phyloP scores from a whole-genome alignment of 2,113 vertebrate genomes.

The Solenodon paradoxus region DNA sequence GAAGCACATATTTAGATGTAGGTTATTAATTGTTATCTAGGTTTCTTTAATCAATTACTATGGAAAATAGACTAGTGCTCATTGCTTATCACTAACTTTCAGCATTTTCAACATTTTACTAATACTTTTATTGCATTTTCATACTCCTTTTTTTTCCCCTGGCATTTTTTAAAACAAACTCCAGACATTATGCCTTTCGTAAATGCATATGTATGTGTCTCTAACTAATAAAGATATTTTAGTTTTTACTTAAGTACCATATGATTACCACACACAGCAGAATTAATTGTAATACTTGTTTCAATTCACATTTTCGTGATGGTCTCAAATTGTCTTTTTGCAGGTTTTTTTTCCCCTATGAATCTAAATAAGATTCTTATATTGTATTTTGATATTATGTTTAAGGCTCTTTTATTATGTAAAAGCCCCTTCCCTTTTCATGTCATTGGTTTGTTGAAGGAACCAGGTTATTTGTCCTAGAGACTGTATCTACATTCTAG shows the following conservation, averaged over 20 bases:
- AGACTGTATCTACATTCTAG: neutral
- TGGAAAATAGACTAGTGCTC: neutral
- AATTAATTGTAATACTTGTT: conserved; percentile 19
- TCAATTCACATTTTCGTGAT: conserved; percentile 16
- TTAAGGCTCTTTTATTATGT: conserved; percentile 16
- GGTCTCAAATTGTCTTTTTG: neutral
- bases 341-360: neutral
- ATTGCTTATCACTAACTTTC: neutral
- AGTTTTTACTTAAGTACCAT: neutral
- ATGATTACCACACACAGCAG: neutral
- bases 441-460: too few species aligned
- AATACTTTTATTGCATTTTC: too few species aligned
- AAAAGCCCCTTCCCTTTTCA: neutral
- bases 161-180: neutral
- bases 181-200: neutral
- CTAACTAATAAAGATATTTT: conserved; percentile 13
- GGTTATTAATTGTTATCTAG: neutral
- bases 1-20: neutral
- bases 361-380: neutral
- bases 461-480: neutral
- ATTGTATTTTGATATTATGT: conserved; percentile 9
- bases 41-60: neutral
- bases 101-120: neutral
- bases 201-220: neutral
- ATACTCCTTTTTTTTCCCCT: too few species aligned